Conservation (phyloP, 1,140 invertebrate species). For the Heliconius hewitsoni region DNA sequence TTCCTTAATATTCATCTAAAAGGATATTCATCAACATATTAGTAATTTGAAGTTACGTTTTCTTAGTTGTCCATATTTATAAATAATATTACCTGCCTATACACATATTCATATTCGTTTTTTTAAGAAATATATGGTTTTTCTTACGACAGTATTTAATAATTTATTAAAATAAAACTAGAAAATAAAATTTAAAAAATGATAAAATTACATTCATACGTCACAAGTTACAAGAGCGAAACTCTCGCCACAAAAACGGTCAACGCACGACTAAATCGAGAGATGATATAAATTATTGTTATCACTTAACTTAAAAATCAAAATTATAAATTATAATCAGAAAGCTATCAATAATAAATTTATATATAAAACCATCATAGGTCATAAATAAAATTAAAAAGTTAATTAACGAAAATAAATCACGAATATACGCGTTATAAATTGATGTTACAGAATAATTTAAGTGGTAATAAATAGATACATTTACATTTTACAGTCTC, state of each 20-base stretch:
- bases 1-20: neutral
- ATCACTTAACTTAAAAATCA: neutral
- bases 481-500: slow-evolving; percentile 40
- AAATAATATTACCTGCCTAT: too few species aligned
- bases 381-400: slow-evolving; percentile 9
- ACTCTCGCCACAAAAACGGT: neutral
- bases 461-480: slow-evolving; percentile 43
- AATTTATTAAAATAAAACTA: too few species aligned
- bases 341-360: slow-evolving; percentile 5
- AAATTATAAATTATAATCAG: slow-evolving; percentile 9
- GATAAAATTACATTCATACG: too few species aligned
- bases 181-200: too few species aligned
- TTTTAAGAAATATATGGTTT: too few species aligned
- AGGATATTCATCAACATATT: neutral
- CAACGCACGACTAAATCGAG: neutral
- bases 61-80: too few species aligned
- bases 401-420: slow-evolving; percentile 16
- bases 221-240: too few species aligned
- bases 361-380: neutral
- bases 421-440: neutral
- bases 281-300: neutral
- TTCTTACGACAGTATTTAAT: too few species aligned
- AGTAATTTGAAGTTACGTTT: neutral
- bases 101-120: too few species aligned
- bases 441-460: neutral